Evolutionary conservation across 2,888 invertebrate genomes (phyloP), one percentile per base, ranked within the genome.

Genomic region (Sarcophaga variegata): DNA sequence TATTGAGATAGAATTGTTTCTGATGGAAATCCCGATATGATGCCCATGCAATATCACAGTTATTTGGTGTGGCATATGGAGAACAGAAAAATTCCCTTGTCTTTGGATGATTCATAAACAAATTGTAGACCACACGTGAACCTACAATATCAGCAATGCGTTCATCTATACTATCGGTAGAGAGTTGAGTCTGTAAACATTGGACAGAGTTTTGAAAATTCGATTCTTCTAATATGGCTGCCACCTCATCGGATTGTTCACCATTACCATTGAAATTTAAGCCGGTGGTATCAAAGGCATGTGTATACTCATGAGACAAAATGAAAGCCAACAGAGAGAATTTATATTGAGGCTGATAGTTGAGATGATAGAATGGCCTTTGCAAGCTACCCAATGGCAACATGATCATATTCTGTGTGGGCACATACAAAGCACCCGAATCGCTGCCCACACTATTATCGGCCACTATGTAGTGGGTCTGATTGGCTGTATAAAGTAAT

Each of bases 271-370:
- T 14, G 8, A 60, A 77, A 71, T 72, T 8, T 63, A 92, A 25
- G 0, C 92, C 91, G 0, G 12, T 70, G 0, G 82, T 82, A 59
- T 90, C 92, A 37, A 92, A 92, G 4, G 90, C 91, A 22, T 92
- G 92, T 4, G 90, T 87, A 0, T 92, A 63, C 79, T 93, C 93
- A 14, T 92, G 93, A 1, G 90, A 88, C 4, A 92, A 81, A 4
- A 92, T 83, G 60, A 93, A 93, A 2, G 92, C 92, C 69, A 92
- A 25, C 2, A 90, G 59, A 12, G 92, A 90, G 12, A 89, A 74
- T 80, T 90, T 91, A 37, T 91, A 89, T 0, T 91, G 59, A 14
- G 74, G 25, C 0, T 87, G 25, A 89, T 4, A 91, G 69, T 0
- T 90, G 90, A 14, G 88, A 83, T 69, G 92, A 25, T 66, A 90